phyloP scores from a whole-genome alignment of 2,797 vertebrate genomes.

The Sternotherus odoratus region DNA sequence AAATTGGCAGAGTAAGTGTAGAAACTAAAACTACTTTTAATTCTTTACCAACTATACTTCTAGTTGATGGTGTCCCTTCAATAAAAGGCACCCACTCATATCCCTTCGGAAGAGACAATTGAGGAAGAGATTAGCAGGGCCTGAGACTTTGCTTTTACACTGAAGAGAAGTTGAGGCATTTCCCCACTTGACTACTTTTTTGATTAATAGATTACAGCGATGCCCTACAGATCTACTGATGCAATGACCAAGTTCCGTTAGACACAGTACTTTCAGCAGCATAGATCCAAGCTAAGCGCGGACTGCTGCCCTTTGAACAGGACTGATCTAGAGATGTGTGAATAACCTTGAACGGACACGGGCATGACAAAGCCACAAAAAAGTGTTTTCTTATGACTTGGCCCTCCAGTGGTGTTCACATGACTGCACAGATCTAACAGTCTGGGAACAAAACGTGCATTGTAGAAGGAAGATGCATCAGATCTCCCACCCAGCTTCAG shows the following conservation, averaged over 20 bases:
- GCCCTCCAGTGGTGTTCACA: conserved; percentile 57
- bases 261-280: neutral
- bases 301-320: neutral
- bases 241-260: neutral
- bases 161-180: neutral
- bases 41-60: neutral
- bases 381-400: conserved; percentile 4
- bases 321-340: neutral
- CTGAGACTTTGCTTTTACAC: neutral
- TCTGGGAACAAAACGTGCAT: neutral
- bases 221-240: fast-evolving
- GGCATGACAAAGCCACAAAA: conserved; percentile 28
- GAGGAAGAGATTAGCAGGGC: neutral
- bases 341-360: conserved; percentile 27
- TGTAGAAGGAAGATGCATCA: neutral
- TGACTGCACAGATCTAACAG: conserved; percentile 32
- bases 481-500: neutral
- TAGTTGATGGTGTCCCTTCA: neutral
- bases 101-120: neutral
- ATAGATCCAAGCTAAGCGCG: neutral
- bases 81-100: neutral
- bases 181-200: neutral
- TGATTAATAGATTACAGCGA: neutral
- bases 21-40: neutral
- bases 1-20: neutral